Percentiles rank a stretch among this genome's conserved stretches.
Evolutionary conservation across 1,140 invertebrate species (phyloP).

Genomic region (Andricus grossulariae): DNA sequence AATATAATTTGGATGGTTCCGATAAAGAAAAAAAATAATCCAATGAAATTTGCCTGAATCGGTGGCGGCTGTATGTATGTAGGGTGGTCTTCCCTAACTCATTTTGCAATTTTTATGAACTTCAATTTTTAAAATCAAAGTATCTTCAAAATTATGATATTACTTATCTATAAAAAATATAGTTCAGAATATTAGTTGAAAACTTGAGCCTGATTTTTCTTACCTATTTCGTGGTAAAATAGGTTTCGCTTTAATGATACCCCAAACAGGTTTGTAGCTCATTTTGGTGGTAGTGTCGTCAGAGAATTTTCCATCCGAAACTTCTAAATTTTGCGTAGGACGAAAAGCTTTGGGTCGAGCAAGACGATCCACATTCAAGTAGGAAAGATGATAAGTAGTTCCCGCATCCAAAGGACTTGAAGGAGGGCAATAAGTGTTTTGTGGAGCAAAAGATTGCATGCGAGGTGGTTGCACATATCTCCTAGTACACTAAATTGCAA

Average conservation of each 20-base stretch:
- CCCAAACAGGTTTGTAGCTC: slow-evolving; percentile 62
- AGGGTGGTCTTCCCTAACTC: too few relatives aligned
- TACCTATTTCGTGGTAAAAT: slow-evolving; percentile 64
- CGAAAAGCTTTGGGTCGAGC: slow-evolving; percentile 62
- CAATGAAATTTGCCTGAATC: too few relatives aligned
- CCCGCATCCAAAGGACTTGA: slow-evolving; percentile 73
- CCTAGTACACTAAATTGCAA: slow-evolving; percentile 48
- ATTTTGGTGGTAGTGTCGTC: slow-evolving; percentile 64
- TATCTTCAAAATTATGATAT: too few relatives aligned
- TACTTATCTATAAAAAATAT: too few relatives aligned
- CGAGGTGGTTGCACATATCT: slow-evolving; percentile 79
- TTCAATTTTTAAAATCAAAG: too few relatives aligned
- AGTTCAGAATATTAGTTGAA: too few relatives aligned
- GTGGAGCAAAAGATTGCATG: slow-evolving; percentile 75
- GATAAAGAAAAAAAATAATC: too few relatives aligned
- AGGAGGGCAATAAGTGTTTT: slow-evolving; percentile 73
- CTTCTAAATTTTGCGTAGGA: slow-evolving; percentile 63
- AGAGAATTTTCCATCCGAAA: slow-evolving; percentile 60
- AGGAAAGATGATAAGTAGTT: slow-evolving; percentile 79
- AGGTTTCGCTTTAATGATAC: slow-evolving; percentile 58
- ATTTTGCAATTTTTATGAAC: too few relatives aligned
- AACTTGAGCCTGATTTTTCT: not conserved
- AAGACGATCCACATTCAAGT: slow-evolving; percentile 67
- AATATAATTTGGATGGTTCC: too few relatives aligned
- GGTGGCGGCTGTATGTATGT: too few relatives aligned